Percentiles rank a stretch among this genome's conserved stretches.
Conservation (phyloP, 2,888 invertebrate genomes). For the Heliconius ismenius region DNA sequence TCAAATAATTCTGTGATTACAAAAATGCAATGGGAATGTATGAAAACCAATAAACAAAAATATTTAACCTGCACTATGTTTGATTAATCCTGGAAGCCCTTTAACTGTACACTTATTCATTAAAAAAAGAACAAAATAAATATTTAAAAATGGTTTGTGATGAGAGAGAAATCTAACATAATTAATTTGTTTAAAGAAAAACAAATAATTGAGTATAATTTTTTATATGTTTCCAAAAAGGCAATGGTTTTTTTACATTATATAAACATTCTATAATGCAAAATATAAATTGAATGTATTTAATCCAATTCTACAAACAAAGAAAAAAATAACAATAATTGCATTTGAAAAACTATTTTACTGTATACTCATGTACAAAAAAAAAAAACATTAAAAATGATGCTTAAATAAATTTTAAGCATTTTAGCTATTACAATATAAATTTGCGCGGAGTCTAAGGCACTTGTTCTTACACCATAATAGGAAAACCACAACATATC, state of each 20-base stretch:
- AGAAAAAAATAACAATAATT: not conserved
- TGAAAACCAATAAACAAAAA: slow-evolving; percentile 68
- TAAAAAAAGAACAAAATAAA: not conserved
- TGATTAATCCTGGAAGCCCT: slow-evolving; percentile 56
- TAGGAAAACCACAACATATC: slow-evolving; percentile 4
- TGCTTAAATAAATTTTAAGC: slow-evolving; percentile 5
- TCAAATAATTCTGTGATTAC: slow-evolving; percentile 54
- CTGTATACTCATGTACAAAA: not conserved
- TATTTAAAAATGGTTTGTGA: not conserved
- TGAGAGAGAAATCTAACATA: not conserved
- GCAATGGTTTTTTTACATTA: too few relatives aligned
- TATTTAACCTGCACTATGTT: slow-evolving; percentile 60
- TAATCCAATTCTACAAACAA: too few relatives aligned
- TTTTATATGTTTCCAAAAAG: too few relatives aligned
- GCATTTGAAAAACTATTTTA: not conserved
- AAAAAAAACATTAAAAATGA: not conserved
- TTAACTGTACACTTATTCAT: not conserved
- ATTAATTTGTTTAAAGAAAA: too few relatives aligned
- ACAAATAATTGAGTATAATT: too few relatives aligned
- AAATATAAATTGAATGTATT: too few relatives aligned
- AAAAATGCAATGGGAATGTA: slow-evolving; percentile 72
- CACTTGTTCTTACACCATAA: slow-evolving; percentile 7
- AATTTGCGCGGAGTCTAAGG: slow-evolving; percentile 36
- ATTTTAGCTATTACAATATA: not conserved
- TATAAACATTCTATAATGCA: too few relatives aligned